phyloP scores from a whole-genome alignment of 2,797 vertebrate genomes.

The Phrynocephalus forsythii region DNA sequence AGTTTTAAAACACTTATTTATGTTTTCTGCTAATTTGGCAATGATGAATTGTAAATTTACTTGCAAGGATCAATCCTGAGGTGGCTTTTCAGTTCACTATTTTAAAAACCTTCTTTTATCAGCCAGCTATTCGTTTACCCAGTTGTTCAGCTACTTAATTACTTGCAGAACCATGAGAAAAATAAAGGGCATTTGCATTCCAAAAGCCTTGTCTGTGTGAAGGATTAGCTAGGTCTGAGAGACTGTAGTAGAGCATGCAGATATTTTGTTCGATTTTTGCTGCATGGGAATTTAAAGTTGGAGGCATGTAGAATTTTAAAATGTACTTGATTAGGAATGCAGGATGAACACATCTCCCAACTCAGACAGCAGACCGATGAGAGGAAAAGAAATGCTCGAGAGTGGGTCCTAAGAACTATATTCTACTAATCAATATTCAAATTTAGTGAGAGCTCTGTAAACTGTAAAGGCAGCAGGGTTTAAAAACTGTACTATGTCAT shows the following conservation, averaged over 20 bases:
- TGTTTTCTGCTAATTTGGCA: background rate
- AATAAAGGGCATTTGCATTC: conserved; percentile 30
- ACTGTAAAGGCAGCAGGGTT: conserved; percentile 1
- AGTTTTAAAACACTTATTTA: background rate
- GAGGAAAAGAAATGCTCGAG: background rate
- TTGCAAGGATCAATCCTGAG: background rate
- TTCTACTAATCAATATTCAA: background rate
- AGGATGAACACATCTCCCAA: background rate
- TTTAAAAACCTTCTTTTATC: conserved; percentile 6
- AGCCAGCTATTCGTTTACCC: background rate
- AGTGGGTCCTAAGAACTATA: background rate
- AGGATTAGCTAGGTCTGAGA: conserved; percentile 24
- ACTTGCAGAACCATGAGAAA: conserved; percentile 26
- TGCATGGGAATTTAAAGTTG: conserved; percentile 28
- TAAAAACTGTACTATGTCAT: background rate
- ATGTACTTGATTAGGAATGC: conserved; percentile 24
- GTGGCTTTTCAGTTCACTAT: background rate
- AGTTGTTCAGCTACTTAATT: conserved; percentile 25
- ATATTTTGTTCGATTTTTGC: conserved; percentile 42
- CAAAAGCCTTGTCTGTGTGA: conserved; percentile 25
- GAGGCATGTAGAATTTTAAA: conserved; percentile 40
- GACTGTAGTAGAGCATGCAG: conserved; percentile 2
- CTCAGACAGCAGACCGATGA: background rate
- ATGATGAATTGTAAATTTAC: background rate
- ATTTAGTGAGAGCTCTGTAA: background rate